Percentiles rank a stretch among this genome's conserved stretches.
These are phyloP conservation scores for Nemurella pictetii DNA, from an alignment of 2,888 invertebrate species.

Conservation along the genomic window DNA sequence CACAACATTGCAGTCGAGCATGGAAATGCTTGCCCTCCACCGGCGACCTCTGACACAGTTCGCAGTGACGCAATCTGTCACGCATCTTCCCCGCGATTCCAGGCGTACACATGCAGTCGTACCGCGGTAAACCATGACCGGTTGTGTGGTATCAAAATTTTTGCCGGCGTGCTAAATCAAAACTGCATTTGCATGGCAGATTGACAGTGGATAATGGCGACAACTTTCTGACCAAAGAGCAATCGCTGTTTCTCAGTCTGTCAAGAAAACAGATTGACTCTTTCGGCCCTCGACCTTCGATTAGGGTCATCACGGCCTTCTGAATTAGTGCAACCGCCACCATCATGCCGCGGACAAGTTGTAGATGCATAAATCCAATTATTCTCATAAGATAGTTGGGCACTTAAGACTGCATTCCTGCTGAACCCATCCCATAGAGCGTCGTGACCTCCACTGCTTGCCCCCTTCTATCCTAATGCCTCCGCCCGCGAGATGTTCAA, in stretches of 20 bases:
- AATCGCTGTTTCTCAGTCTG: not conserved
- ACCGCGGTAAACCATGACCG: not conserved
- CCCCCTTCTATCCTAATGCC: not conserved
- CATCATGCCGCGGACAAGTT: not conserved
- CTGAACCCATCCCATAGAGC: not conserved
- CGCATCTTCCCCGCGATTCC: not conserved
- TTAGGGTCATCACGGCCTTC: not conserved
- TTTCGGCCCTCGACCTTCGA: not conserved
- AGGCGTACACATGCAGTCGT: not conserved
- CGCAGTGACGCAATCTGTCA: not conserved
- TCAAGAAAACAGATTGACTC: not conserved
- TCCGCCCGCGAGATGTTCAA: not conserved
- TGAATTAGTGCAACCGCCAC: not conserved
- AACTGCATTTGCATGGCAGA: not conserved
- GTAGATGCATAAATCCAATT: constrained; percentile 11
- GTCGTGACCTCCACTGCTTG: not conserved
- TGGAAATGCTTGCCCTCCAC: not conserved
- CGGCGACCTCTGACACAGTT: not conserved
- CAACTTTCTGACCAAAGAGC: not conserved
- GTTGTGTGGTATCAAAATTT: not conserved
- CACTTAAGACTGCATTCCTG: constrained; percentile 18
- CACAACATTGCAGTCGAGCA: not conserved
- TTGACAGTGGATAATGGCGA: not conserved
- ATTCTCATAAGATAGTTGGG: not conserved
- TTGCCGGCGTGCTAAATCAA: not conserved